A percentile compares a stretch with the other conserved stretches of the same genome.
phyloP scores from a whole-genome alignment of 2,888 invertebrate species.

The Volucella inflata region DNA sequence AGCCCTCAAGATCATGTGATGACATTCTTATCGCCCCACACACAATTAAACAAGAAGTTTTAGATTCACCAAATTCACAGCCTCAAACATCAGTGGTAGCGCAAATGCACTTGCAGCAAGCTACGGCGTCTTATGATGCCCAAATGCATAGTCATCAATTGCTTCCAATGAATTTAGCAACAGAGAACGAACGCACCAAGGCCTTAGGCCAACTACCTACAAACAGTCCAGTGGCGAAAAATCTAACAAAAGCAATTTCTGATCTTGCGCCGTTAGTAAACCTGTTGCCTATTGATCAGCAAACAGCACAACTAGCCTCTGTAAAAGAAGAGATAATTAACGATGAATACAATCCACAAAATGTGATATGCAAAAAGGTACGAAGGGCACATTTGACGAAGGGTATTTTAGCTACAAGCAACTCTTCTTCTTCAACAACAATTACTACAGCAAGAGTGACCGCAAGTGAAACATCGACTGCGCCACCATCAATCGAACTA shows the following conservation, averaged over 20 bases:
- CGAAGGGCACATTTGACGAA: conserved; percentile 83
- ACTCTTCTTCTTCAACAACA: conserved; percentile 49
- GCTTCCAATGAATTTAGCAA: conserved; percentile 82
- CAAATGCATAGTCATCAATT: conserved; percentile 79
- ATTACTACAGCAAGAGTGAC: conserved; percentile 36
- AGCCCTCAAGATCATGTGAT: conserved; percentile 53
- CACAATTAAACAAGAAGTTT: conserved; percentile 81
- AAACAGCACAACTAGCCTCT: conserved; percentile 67
- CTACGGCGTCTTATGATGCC: conserved; percentile 68
- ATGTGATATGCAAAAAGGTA: conserved; percentile 83
- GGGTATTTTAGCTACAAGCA: conserved; percentile 80
- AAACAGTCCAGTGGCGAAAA: conserved; percentile 78
- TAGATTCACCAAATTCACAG: conserved; percentile 80
- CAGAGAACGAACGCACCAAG: conserved; percentile 77
- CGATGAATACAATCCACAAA: conserved; percentile 81
- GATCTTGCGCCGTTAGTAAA: conserved; percentile 77
- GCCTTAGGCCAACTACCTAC: conserved; percentile 53
- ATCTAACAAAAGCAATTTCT: conserved; percentile 81
- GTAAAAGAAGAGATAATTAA: conserved; percentile 82
- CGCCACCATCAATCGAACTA: conserved; percentile 68
- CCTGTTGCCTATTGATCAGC: conserved; percentile 67
- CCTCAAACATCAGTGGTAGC: conserved; percentile 41
- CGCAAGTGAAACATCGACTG: conserved; percentile 41
- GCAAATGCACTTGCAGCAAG: conserved; percentile 64
- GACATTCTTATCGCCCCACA: conserved; percentile 39